Conservation (phyloP, 2,113 vertebrate genomes). For the Heterochromis multidens region DNA sequence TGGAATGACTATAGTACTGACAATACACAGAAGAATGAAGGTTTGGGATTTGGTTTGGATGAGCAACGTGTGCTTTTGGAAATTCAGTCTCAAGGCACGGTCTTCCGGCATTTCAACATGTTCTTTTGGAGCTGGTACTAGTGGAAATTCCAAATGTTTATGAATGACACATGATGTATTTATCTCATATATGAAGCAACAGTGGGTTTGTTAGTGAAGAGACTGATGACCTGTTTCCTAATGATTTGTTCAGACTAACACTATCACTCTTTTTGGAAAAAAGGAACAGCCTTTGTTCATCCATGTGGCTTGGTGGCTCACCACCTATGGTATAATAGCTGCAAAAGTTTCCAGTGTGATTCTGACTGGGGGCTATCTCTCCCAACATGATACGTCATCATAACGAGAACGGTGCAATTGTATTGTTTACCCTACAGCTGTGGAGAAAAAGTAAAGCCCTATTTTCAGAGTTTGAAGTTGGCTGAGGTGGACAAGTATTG, state of each 20-base stretch:
- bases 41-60: conserved; percentile 3
- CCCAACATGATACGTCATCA: neutral
- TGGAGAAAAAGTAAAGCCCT: neutral
- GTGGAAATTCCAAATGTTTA: neutral
- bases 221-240: neutral
- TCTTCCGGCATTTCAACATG: neutral
- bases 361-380: neutral
- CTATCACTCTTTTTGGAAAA: neutral
- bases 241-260: neutral
- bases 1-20: conserved; percentile 17
- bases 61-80: neutral
- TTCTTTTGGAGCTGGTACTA: neutral
- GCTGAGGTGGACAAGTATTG: neutral
- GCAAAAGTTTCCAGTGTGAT: neutral
- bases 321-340: neutral
- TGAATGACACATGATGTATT: neutral
- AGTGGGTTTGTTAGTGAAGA: neutral
- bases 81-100: neutral
- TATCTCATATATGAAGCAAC: neutral
- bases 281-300: neutral
- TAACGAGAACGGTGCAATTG: neutral
- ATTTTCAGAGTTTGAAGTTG: neutral
- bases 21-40: conserved; percentile 40
- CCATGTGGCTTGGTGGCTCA: neutral
- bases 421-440: neutral